These are phyloP conservation scores for Rhagium mordax DNA, from an alignment of 2,888 invertebrate species.

Conservation along the genomic window DNA sequence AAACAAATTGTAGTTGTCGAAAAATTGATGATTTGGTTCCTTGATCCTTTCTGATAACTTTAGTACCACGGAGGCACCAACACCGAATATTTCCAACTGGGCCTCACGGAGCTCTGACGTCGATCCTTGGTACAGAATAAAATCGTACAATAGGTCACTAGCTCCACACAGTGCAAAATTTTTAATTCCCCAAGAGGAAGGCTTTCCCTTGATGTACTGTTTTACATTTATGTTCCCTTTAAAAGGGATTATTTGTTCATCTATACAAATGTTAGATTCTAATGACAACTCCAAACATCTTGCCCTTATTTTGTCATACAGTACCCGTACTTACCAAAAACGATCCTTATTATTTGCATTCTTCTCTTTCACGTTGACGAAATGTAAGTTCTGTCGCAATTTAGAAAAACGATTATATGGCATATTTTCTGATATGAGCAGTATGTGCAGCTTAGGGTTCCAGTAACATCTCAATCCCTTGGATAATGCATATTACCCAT, in stretches of 20 bases:
- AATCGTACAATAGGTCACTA: not conserved
- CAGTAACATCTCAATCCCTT: no score
- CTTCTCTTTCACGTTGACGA: no score
- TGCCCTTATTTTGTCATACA: not conserved
- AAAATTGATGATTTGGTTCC: not conserved
- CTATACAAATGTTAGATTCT: not conserved
- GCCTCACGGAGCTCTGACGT: not conserved
- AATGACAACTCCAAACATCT: not conserved
- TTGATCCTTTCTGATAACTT: no score
- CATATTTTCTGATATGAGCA: no score
- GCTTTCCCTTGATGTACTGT: conserved; percentile 26
- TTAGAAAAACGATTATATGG: no score
- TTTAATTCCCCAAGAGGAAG: conserved; percentile 14
- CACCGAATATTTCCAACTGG: not conserved
- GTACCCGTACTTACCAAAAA: not conserved
- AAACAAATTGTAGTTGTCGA: conserved; percentile 14
- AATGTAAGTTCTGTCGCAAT: no score
- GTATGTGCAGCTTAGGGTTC: no score
- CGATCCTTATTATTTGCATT: not conserved
- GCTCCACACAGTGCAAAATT: not conserved
- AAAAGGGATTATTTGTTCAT: conserved; percentile 11
- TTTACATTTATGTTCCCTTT: conserved; percentile 26
- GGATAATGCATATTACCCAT: no score
- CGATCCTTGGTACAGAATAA: not conserved
- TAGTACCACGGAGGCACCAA: not conserved